Base-by-base conservation (phyloP, 2,888 invertebrate genomes). In the Clivina fossor region DNA sequence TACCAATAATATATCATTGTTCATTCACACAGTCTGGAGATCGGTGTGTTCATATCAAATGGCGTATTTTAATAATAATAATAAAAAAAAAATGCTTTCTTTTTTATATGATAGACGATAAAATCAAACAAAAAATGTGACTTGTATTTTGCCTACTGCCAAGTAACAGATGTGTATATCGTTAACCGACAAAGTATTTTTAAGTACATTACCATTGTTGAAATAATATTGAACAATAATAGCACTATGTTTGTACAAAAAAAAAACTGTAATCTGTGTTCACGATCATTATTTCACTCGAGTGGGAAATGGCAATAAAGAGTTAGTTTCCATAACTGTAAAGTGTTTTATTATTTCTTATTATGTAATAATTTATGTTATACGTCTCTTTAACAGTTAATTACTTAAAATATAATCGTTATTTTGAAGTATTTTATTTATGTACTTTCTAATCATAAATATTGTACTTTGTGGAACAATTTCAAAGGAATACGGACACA, bases 231-330 rank as follows among this genome's bases (percentile, higher is more conserved):
- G 28, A 49, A 38, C 37, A 49, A 50, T 41, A 41, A 40, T 49
- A 50, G 50, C 50, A 50, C 50, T 47, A 53, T 53, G 46, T 44
- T 44, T 54, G 55, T 55, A 55, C 55, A 55, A 55, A 51, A 43
- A 11, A 13, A 22, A 44, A 41, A 35, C 41, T 47, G 33, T 51
- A 41, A 51, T 37, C 44, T 46, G 54, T 55, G 55, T 55, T 55
- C 55, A 55, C 40, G 13, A 55, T 55, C 46, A 65, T 65, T 66
- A 68, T 69, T 70, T 68, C 63, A 66, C 64, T 66, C 65, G 57
- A 56, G 66, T 69, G 70, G 71, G 67, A 71, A 71, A 63, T 72
- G 74, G 73, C 74, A 70, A 75, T 74, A 74, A 75, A 74, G 72
- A 72, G 71, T 72, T 74, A 72, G 73, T 74, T 74, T 75, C 72